These are phyloP conservation scores for Anser cygnoides DNA, from an alignment of 2,113 vertebrate species.

Conservation along the genomic window DNA sequence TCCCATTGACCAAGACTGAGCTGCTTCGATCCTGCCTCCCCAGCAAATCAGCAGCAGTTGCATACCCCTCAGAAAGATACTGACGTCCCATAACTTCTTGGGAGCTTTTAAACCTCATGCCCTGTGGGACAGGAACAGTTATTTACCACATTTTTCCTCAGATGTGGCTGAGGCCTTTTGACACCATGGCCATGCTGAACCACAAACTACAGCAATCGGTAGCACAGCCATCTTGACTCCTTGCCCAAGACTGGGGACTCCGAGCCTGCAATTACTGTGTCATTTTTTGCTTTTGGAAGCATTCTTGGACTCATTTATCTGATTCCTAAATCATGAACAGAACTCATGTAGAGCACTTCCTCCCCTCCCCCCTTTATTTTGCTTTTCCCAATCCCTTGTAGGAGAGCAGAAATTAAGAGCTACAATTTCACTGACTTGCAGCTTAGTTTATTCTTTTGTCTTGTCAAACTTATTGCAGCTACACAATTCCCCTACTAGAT, in stretches of 20 bases:
- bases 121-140: not conserved
- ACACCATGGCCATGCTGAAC: not conserved
- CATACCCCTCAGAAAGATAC: not conserved
- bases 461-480: conserved; percentile 57
- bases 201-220: not conserved
- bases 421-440: not conserved
- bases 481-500: conserved; percentile 45
- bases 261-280: not conserved
- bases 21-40: not conserved
- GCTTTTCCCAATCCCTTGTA: not conserved
- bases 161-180: not conserved
- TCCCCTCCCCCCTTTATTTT: not conserved
- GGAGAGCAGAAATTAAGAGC: conserved; percentile 52
- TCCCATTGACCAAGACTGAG: not conserved
- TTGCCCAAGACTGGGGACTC: not conserved
- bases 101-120: not conserved
- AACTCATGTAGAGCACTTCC: not conserved
- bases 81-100: not conserved
- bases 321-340: not conserved
- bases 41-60: not conserved
- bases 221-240: not conserved
- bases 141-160: not conserved
- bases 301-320: not conserved
- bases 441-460: conserved; percentile 27
- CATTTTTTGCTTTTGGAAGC: not conserved